These are phyloP conservation scores for Temnothorax ravouxi DNA, from an alignment of 2,888 invertebrate species.

Conservation along the genomic window DNA sequence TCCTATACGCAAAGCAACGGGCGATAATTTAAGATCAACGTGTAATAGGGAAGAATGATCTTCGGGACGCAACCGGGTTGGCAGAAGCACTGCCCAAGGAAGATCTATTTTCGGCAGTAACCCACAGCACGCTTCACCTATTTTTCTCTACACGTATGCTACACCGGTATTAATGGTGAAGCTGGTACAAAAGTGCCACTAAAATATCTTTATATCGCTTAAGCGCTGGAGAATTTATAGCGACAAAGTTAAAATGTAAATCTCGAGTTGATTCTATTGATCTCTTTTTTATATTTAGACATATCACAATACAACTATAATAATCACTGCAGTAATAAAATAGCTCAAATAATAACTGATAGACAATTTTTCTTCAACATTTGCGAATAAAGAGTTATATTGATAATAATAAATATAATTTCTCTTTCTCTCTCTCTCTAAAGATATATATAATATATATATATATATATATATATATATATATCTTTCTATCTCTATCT, in stretches of 20 bases:
- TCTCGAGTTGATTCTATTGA: background rate
- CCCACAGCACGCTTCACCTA: conserved; percentile 17
- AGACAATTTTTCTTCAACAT: background rate
- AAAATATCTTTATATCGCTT: conserved; percentile 13
- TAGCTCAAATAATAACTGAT: too few species aligned
- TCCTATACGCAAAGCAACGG: conserved; percentile 48
- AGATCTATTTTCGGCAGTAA: conserved; percentile 47
- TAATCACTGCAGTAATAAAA: background rate
- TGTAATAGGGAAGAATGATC: conserved; percentile 55
- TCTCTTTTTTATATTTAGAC: background rate
- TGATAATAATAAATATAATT: background rate
- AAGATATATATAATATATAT: too few species aligned
- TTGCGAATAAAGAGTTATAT: background rate
- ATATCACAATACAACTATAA: background rate
- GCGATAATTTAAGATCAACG: conserved; percentile 57
- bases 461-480: too few species aligned
- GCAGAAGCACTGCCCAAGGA: conserved; percentile 9
- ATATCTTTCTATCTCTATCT: background rate
- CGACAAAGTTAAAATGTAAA: conserved; percentile 7
- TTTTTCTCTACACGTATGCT: conserved; percentile 33
- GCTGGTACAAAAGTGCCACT: background rate
- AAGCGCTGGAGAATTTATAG: background rate
- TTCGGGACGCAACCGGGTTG: background rate
- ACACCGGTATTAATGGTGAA: background rate
- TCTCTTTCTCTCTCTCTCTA: background rate